phyloP scores from a whole-genome alignment of 37 sponge, comb jelly and placozoan genomes.

The Aphrocallistes beatrix region DNA sequence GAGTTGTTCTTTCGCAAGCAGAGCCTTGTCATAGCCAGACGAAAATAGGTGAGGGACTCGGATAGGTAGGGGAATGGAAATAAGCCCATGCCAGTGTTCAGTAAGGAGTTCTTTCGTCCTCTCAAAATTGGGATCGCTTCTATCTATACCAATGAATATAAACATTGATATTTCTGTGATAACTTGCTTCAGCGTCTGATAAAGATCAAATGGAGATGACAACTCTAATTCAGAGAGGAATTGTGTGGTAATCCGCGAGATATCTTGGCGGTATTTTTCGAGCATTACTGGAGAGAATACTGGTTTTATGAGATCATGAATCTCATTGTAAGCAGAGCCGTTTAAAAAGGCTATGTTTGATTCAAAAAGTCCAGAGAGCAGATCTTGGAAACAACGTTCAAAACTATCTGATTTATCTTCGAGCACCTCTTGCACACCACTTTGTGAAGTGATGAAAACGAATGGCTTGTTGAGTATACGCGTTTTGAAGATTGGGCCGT shows the following conservation, averaged over 20 bases:
- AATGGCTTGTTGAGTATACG: constrained; percentile 48
- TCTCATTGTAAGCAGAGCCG: neutral
- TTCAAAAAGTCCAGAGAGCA: constrained; percentile 8
- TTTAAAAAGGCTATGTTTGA: neutral
- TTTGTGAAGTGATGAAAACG: constrained; percentile 53
- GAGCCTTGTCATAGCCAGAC: constrained; percentile 57
- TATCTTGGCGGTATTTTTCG: neutral
- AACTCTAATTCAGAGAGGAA: neutral
- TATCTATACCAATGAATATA: constrained; percentile 45
- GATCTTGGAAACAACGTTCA: neutral
- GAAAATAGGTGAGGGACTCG: constrained; percentile 35
- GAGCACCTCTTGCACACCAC: constrained; percentile 49
- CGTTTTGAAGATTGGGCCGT: constrained; percentile 52
- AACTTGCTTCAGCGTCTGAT: constrained; percentile 52
- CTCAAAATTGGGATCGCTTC: constrained; percentile 19
- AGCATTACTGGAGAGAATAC: neutral
- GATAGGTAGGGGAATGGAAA: constrained; percentile 64
- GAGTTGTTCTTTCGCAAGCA: constrained; percentile 39
- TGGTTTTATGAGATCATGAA: neutral
- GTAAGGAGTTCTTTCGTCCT: constrained; percentile 54
- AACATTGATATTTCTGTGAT: constrained; percentile 43
- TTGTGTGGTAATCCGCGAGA: neutral
- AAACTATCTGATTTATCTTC: constrained; percentile 30
- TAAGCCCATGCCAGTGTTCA: constrained; percentile 66
- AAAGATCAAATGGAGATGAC: constrained; percentile 18